Conservation (phyloP, 2,113 vertebrate species). For the Rhinoderma darwinii region DNA sequence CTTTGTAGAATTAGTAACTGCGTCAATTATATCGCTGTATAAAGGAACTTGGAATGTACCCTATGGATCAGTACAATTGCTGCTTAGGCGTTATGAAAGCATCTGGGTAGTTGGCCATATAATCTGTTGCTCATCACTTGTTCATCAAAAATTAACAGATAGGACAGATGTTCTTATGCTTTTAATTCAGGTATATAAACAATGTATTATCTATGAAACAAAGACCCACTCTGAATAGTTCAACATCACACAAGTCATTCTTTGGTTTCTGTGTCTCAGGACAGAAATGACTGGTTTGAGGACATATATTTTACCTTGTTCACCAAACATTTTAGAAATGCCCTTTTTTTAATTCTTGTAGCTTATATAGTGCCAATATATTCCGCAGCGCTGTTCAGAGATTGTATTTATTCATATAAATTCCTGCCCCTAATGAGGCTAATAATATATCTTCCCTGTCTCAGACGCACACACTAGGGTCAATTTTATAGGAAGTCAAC, state of each 20-base stretch:
- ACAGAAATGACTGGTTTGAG: not conserved
- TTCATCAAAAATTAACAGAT: not conserved
- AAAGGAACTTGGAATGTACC: not conserved
- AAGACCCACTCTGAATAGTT: not conserved
- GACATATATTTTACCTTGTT: not conserved
- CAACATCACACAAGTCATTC: not conserved
- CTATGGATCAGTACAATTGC: conserved; percentile 12
- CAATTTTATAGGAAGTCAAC: not conserved
- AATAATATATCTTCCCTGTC: not conserved
- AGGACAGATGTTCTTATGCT: not conserved
- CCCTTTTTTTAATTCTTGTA: too few species aligned
- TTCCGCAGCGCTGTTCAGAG: too few species aligned
- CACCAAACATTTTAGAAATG: not conserved
- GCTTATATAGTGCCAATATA: too few species aligned
- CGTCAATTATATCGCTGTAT: not conserved
- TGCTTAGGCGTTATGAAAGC: not conserved
- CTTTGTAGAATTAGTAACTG: not conserved
- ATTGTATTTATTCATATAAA: not conserved
- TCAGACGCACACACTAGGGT: not conserved
- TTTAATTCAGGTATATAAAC: not conserved
- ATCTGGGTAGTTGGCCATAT: not conserved
- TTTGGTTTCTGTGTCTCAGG: not conserved
- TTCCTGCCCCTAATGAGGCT: not conserved
- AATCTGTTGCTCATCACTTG: not conserved
- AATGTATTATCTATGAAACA: not conserved